These are phyloP conservation scores for Parotocinclus haroldoi DNA, from an alignment of 2,797 vertebrate genomes.

Conservation along the genomic window DNA sequence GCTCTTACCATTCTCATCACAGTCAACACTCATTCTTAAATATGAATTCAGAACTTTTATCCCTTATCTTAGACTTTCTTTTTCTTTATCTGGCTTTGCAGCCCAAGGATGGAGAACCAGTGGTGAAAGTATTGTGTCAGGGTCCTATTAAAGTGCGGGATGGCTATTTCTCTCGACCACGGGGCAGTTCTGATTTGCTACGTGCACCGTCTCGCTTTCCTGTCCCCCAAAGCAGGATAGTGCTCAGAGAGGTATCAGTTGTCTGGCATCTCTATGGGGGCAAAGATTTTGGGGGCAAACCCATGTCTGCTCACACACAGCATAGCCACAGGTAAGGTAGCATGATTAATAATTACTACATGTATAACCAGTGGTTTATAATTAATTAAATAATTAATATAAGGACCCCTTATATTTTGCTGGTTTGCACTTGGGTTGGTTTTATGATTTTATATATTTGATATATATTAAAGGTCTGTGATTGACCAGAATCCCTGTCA, in stretches of 20 bases:
- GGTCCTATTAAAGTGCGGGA: constrained; percentile 77
- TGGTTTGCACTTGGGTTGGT: too few species aligned
- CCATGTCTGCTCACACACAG: constrained; percentile 65
- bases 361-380: neutral
- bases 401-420: too few species aligned
- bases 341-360: neutral
- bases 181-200: constrained; percentile 85
- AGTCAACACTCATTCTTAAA: neutral
- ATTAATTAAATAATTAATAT: too few species aligned
- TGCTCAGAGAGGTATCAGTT: constrained; percentile 86
- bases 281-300: constrained; percentile 79
- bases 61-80: neutral
- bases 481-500: too few species aligned
- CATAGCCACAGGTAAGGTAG: constrained; percentile 70
- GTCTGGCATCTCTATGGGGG: constrained; percentile 92
- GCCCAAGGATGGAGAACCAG: constrained; percentile 85
- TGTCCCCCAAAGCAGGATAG: constrained; percentile 80
- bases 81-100: constrained; percentile 45
- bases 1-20: neutral
- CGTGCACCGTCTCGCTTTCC: constrained; percentile 83
- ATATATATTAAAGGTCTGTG: too few species aligned
- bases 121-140: constrained; percentile 78
- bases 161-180: constrained; percentile 82
- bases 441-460: too few species aligned
- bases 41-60: neutral